Evolutionary conservation across 30 jellyfish, hydroid and myxozoan genomes (phyloP), one percentile per base, ranked within the genome.

Genomic region (Clytia hemisphaerica): DNA sequence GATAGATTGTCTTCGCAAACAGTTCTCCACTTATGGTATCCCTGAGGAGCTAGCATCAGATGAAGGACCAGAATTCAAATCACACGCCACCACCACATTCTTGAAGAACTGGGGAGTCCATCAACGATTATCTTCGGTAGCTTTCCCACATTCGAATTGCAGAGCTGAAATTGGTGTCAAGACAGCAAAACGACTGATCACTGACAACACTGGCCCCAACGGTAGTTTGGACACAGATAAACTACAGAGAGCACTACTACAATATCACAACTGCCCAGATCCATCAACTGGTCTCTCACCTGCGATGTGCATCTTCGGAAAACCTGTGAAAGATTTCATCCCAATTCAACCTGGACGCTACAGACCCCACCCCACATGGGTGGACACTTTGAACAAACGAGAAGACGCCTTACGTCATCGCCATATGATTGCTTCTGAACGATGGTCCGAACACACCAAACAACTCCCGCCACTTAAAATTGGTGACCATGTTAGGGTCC

Each of bases 291-390:
- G n/a, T n/a, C 70, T 57, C 44, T 57, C 70, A 57, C n/a, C n/a
- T n/a, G 27, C 75, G 14, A 61, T 61, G 67, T 61, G 75, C 69
- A 31, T 1, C 4, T 61, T 61, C 36, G 75, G 75, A 14, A 33
- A 62, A 14, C 71, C 75, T 6, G 61, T 61, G 19, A 10, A 1
- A 14, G 75, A 61, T 37, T 61, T 61, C 75, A 61, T 61, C 25
- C 75, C 75, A 22, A 61, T 61, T 37, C 70, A 4, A 14, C 75
- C 75, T 61, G 75, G 75, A 0, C 32, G 69, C 75, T 61, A 61
- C 75, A 9, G 36, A 14, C 67, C 75, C 21, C 75, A 61, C 31
- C 75, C 75, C n/a, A 61, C 75, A 22, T 61, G 75, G 68, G n/a
- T 9, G 15, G 73, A 59, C n/a, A 59, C 62, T 14, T 24, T 59